Evolutionary conservation across 2,113 vertebrate species (phyloP), one percentile per base, ranked within the genome.

Genomic region (Vidua macroura): DNA sequence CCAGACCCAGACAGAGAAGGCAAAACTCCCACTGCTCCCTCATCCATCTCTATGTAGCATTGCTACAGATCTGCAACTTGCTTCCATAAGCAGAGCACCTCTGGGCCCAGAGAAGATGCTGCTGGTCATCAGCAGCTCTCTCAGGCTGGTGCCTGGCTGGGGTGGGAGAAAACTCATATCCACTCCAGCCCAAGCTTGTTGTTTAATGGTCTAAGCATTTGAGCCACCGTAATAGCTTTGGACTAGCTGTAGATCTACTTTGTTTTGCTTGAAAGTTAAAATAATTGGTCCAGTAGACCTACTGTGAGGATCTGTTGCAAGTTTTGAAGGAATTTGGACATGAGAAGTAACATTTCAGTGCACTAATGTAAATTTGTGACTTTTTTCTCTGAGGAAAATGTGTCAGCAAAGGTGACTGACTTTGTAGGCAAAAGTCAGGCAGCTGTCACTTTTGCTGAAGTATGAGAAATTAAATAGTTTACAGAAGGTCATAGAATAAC

Each of bases 11-110:
- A 2, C 2, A 4, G 28, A 37, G 17, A 17, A 7, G 23, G 3
- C 1, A 4, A 5, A 16, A 12, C 31, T 25, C 31, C 3, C 0
- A 1, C 5, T 35, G 17, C 15, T 39, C 7, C 6, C 1, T 10
- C 1, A 0, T 22, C 13, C 21, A 2, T 2, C 10, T 8, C 3
- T 7, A 0, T 11, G 31, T 5, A 8, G 22, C 3, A 0, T 25
- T n/a, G 28, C 33, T 4, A 1, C 16, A 13, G 31, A 27, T 62
- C 6, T 30, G 31, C 49, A 19, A 1, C 46, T 11, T 25, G 1
- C 15, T 66, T 35, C 33, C 11, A 14, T 49, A 12, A 5, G 20
- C 5, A 0, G 18, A 15, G 19, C 3, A 0, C 4, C 0, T 9
- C 2, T 4, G 4, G 13, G 25, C 23, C 15, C 28, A 4, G 15